phyloP scores from a whole-genome alignment of 1,140 invertebrate genomes.

The Cherax destructor region DNA sequence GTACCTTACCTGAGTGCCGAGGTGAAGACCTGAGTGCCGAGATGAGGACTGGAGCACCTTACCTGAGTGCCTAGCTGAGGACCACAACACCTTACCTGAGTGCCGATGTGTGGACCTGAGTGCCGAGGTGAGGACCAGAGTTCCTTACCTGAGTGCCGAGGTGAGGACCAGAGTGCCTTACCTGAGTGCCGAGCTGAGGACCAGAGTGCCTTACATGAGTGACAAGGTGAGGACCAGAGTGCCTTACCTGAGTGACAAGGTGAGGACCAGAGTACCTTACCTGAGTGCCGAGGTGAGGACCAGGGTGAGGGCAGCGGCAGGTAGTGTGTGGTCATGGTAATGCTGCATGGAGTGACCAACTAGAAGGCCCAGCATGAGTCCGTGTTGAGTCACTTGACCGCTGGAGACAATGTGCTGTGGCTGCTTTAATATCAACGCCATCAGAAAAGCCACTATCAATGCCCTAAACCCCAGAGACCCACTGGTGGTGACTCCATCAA shows the following conservation, averaged over 20 bases:
- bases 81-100: no score
- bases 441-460: neutral
- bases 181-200: no score
- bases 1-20: no score
- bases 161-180: neutral
- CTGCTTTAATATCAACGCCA: conserved; percentile 38
- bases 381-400: conserved; percentile 57
- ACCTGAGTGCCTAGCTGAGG: no score
- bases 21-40: conserved; percentile 33
- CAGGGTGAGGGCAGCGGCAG: conserved; percentile 4
- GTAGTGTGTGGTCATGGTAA: neutral
- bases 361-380: conserved; percentile 29
- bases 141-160: no score
- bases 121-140: no score
- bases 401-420: conserved; percentile 47
- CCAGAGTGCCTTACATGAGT: conserved; percentile 18
- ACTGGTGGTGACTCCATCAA: conserved; percentile 21
- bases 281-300: conserved; percentile 31
- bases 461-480: conserved; percentile 21
- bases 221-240: neutral
- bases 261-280: neutral
- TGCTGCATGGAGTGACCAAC: conserved; percentile 11
- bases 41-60: neutral
- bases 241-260: neutral
- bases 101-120: no score